A percentile compares a stretch with the other conserved stretches of the same genome.
These are phyloP conservation scores for Mantis religiosa DNA, from an alignment of 2,888 invertebrate species.

Conservation along the genomic window DNA sequence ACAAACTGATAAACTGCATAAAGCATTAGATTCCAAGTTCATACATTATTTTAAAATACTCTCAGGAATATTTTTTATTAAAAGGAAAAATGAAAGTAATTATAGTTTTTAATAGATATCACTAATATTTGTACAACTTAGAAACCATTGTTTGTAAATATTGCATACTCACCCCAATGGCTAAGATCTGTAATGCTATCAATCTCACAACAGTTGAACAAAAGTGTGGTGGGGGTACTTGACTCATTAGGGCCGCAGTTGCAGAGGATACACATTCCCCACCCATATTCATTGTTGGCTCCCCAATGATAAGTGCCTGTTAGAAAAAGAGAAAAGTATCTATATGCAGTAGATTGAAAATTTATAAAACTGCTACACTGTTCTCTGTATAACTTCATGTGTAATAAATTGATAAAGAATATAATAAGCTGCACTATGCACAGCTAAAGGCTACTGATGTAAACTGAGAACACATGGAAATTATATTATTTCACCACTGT, in stretches of 20 bases:
- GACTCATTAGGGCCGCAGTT: constrained; percentile 81
- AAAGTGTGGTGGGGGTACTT: constrained; percentile 91
- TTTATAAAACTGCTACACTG: not conserved
- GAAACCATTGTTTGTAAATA: not conserved
- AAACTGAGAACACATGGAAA: not conserved
- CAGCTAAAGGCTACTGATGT: not conserved
- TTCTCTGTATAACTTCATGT: not conserved
- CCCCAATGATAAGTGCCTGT: constrained; percentile 75
- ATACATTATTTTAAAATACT: no score
- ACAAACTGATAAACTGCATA: no score
- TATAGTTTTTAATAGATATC: not conserved
- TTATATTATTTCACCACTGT: not conserved
- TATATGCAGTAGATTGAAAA: not conserved
- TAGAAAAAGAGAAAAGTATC: constrained; percentile 34
- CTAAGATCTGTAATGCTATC: constrained; percentile 90
- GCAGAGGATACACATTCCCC: constrained; percentile 67
- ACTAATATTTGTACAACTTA: not conserved
- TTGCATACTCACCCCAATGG: constrained; percentile 69
- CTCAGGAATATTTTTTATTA: not conserved
- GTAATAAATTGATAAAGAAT: not conserved
- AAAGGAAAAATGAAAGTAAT: not conserved
- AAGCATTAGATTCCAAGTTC: no score
- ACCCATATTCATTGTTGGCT: constrained; percentile 60
- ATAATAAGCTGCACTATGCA: not conserved
- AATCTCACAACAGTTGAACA: constrained; percentile 94